These are phyloP conservation scores for Spea multiplicata DNA, from an alignment of 2,113 vertebrate species.

Conservation along the genomic window DNA sequence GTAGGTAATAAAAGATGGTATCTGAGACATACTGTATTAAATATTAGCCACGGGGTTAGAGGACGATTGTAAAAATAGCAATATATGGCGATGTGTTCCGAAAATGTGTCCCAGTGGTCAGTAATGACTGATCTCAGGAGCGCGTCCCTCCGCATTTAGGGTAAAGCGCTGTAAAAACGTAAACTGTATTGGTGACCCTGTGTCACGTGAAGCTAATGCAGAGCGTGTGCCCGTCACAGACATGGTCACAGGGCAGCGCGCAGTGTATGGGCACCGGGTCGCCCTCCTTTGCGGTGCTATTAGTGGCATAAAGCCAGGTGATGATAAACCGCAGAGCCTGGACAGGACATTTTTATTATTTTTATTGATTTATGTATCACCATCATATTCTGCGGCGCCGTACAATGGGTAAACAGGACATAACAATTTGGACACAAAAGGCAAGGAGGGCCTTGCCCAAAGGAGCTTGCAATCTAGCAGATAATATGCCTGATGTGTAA, in stretches of 20 bases:
- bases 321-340: constrained; percentile 57
- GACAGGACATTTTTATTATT: constrained; percentile 11
- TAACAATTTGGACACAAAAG: too few species aligned
- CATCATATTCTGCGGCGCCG: too few species aligned
- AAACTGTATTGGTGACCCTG: constrained; percentile 42
- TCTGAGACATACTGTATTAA: constrained; percentile 40
- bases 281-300: constrained; percentile 45
- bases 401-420: too few species aligned
- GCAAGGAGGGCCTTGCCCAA: too few species aligned
- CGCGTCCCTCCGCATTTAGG: background rate
- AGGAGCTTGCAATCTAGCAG: too few species aligned
- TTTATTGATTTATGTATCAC: too few species aligned
- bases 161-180: constrained; percentile 44
- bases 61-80: constrained; percentile 39
- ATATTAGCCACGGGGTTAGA: constrained; percentile 39
- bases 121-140: constrained; percentile 1
- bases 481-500: constrained; percentile 50
- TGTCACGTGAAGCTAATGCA: constrained; percentile 12
- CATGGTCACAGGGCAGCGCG: constrained; percentile 51
- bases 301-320: constrained; percentile 53
- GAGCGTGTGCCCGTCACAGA: constrained; percentile 59
- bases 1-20: constrained; percentile 45
- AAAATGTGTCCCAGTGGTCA: constrained; percentile 26
- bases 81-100: constrained; percentile 20
- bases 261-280: constrained; percentile 33